Percentiles rank a stretch among this genome's conserved stretches.
Evolutionary conservation across 2,888 invertebrate species (phyloP).

Genomic region (Lasioglossum marginatum): DNA sequence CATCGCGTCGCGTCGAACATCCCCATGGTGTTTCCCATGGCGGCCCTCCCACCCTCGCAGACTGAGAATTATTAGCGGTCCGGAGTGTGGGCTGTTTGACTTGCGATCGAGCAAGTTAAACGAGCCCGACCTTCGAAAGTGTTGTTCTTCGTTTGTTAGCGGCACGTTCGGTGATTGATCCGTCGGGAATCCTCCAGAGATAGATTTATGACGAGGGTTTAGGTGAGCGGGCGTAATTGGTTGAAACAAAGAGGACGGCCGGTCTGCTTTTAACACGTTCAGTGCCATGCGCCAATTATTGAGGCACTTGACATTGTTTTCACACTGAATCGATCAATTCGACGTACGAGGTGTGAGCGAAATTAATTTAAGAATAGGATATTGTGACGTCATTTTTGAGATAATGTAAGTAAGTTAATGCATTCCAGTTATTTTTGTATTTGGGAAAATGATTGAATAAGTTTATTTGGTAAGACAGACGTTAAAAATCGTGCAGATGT

Average conservation of each 20-base stretch:
- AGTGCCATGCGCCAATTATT: not conserved
- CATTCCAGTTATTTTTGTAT: too few species aligned
- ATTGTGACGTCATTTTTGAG: too few species aligned
- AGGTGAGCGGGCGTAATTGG: not conserved
- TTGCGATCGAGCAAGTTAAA: conserved; percentile 21
- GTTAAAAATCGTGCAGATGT: not conserved
- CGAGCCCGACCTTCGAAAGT: conserved; percentile 9
- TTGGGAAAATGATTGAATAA: not conserved
- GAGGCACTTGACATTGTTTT: not conserved
- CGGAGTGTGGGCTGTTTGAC: conserved; percentile 4
- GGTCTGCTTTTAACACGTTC: not conserved
- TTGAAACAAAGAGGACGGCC: not conserved
- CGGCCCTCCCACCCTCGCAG: not conserved
- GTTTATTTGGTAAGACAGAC: not conserved
- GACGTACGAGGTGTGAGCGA: not conserved
- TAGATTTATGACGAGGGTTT: not conserved
- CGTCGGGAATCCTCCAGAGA: not conserved
- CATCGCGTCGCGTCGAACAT: conserved; percentile 30
- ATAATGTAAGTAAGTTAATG: too few species aligned
- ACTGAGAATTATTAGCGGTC: conserved; percentile 37
- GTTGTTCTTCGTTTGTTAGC: conserved; percentile 21
- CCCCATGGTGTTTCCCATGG: conserved; percentile 12
- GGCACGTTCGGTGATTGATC: not conserved
- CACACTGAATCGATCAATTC: not conserved
- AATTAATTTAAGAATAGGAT: too few species aligned